Percentiles rank a stretch among this genome's conserved stretches.
Conservation (phyloP, 2,797 vertebrate genomes). For the Caiman crocodilus region DNA sequence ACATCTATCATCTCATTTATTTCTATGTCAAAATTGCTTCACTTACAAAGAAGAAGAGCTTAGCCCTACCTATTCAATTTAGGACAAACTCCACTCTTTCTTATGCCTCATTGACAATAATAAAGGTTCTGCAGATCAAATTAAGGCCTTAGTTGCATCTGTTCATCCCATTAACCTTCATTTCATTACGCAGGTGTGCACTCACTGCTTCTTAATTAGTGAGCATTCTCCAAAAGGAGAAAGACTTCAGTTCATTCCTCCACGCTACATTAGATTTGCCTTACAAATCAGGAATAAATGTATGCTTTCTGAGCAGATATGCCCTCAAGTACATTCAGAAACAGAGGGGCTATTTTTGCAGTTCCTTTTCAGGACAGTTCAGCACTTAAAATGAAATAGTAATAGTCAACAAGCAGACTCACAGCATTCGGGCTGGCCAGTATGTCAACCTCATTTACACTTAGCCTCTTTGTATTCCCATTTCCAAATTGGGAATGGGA, state of each 20-base stretch:
- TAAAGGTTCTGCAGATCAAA: slow-evolving; percentile 47
- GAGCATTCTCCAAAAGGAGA: slow-evolving; percentile 25
- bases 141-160: slow-evolving; percentile 21
- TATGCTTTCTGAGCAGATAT: neutral
- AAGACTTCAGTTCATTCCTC: neutral
- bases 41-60: neutral
- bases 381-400: neutral
- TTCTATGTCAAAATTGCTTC: neutral
- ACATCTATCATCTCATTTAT: neutral
- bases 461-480: neutral
- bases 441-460: neutral
- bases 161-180: slow-evolving; percentile 53
- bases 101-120: neutral
- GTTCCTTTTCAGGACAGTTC: neutral
- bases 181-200: slow-evolving; percentile 13
- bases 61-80: accelerated
- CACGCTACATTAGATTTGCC: neutral
- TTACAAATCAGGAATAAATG: neutral
- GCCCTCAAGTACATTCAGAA: neutral
- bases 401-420: neutral
- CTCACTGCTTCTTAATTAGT: slow-evolving; percentile 32
- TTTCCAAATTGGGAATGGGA: neutral
- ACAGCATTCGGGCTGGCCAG: neutral
- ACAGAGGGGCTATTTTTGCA: neutral
- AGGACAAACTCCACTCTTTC: neutral